Percentiles rank a stretch among this genome's conserved stretches.
These are phyloP conservation scores for Caerostris extrusa DNA, from an alignment of 1,140 invertebrate species.

Conservation along the genomic window DNA sequence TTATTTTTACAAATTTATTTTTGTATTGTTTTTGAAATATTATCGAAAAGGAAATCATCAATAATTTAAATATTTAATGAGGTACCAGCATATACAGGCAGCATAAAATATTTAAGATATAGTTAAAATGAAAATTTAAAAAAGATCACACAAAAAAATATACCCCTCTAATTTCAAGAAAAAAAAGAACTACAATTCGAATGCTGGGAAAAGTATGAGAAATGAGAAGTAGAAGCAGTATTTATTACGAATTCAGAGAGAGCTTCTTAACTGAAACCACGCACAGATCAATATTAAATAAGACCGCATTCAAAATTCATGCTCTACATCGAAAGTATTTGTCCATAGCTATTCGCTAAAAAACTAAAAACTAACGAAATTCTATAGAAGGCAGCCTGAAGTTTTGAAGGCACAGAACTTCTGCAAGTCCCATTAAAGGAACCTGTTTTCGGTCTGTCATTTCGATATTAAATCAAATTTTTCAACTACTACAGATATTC, in stretches of 20 bases:
- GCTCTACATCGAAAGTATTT: background rate
- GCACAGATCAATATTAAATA: background rate
- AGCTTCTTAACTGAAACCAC: background rate
- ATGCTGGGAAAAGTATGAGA: background rate
- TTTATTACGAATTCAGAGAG: background rate
- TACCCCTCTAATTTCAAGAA: no score
- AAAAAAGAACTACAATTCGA: background rate
- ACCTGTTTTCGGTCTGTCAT: constrained; percentile 33
- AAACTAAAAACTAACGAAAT: background rate
- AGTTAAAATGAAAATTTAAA: no score
- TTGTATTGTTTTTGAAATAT: no score
- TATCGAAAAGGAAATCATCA: no score
- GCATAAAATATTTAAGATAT: no score
- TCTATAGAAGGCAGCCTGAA: background rate
- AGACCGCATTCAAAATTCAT: background rate
- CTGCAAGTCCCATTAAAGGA: background rate
- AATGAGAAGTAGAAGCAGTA: background rate
- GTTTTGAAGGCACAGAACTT: background rate
- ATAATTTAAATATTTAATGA: no score
- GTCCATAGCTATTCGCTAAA: background rate
- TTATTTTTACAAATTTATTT: no score
- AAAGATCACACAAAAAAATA: no score
- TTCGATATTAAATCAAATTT: constrained; percentile 56
- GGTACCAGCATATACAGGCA: no score
- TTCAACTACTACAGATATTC: constrained; percentile 43